Percentiles rank a stretch among this genome's conserved stretches.
These are phyloP conservation scores for Chrysemys picta DNA, from an alignment of 2,113 vertebrate species.

Conservation along the genomic window DNA sequence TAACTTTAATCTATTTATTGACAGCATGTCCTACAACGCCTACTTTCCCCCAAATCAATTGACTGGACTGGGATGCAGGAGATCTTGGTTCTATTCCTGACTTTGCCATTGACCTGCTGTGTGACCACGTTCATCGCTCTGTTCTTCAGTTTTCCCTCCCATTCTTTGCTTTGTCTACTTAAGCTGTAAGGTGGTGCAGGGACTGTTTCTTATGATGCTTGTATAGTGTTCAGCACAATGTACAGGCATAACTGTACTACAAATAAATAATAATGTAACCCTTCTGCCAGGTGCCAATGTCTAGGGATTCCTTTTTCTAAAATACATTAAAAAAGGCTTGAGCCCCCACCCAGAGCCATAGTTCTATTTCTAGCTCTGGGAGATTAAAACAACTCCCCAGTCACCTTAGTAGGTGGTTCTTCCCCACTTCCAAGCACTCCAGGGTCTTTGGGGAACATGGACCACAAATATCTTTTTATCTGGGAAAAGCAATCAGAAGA, in stretches of 20 bases:
- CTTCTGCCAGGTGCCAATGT: neutral
- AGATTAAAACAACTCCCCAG: neutral
- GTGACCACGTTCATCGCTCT: neutral
- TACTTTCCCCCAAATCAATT: neutral
- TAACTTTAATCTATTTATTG: neutral
- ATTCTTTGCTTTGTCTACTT: neutral
- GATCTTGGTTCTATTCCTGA: neutral
- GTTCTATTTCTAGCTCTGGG: neutral
- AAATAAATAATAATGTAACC: neutral
- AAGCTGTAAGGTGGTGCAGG: neutral
- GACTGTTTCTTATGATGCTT: neutral
- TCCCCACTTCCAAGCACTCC: neutral
- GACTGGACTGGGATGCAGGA: neutral
- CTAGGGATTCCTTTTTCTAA: neutral
- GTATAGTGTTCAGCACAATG: neutral
- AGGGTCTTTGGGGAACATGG: neutral
- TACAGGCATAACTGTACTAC: neutral
- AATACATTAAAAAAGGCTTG: neutral
- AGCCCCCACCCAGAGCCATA: neutral
- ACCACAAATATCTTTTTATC: neutral
- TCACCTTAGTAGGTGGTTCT: neutral
- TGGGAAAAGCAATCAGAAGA: neutral
- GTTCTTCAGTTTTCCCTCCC: neutral
- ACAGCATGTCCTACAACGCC: neutral
- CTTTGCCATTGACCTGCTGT: neutral